Base-by-base conservation (phyloP, 2,113 vertebrate genomes). In the Electrona antarctica region DNA sequence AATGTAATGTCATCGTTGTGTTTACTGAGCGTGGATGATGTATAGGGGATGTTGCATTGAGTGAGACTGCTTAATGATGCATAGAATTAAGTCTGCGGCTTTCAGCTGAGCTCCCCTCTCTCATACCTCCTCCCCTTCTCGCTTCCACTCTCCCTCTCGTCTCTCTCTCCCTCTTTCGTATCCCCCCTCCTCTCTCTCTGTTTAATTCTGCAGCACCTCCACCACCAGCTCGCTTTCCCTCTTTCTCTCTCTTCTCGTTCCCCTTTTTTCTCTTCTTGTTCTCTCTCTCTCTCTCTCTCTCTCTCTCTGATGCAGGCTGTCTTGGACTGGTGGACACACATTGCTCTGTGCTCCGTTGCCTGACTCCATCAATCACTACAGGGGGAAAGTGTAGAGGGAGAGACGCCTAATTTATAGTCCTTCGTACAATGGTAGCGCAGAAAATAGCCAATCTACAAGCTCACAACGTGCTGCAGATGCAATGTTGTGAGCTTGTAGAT, bases 1-100 rank as follows among this genome's bases (percentile, higher is more conserved):
- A 96, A 97, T 97, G 95, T 95, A 95, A 95, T 97, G 96, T 96
- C 96, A 96, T 95, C 92, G 95, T 94, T 96, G 95, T 95, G 95
- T 96, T 96, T 96, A 95, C 95, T 92, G 95, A 96, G 95, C 96
- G 95, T 96, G 96, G 95, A 97, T 96, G 96, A 97, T 97, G 95
- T 96, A 97, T 96, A 96, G 95, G 93, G 95, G 95, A 95, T 95
- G 95, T 95, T 95, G 95, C 94, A 93, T 96, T 94, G 95, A 95
- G 94, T 94, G 95, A 95, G 95, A 95, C 95, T 96, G 95, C 93
- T 97, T 97, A 97, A 97, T 97, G 96, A 96, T 96, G 95, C 96
- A 96, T 96, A 96, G 95, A 96, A 97, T 97, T 96, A 97, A 96
- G 95, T 96, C 95, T 95, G 94, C 93, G 90, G 93, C 93, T 95